phyloP scores from a whole-genome alignment of 1,140 invertebrate species.

The Zaprionus kolodkinae region DNA sequence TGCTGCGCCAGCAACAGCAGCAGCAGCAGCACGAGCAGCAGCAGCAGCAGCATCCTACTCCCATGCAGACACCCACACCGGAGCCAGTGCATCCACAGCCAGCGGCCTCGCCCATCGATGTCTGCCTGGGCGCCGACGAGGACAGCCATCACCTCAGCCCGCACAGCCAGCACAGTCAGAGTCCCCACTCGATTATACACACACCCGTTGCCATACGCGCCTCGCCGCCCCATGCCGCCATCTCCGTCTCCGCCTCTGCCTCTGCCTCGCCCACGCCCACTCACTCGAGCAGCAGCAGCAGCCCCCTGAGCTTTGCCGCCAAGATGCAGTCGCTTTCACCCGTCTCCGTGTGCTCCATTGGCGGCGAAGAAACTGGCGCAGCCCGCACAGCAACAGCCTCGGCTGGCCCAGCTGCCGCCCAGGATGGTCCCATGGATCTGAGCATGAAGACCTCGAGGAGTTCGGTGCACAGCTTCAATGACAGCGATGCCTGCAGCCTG shows the following conservation, averaged over 20 bases:
- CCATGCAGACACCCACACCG: neutral
- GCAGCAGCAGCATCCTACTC: slow-evolving; percentile 11
- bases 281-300: slow-evolving; percentile 44
- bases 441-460: slow-evolving; percentile 87
- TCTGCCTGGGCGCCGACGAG: slow-evolving; percentile 58
- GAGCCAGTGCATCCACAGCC: slow-evolving; percentile 29
- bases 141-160: slow-evolving; percentile 47
- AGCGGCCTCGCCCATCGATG: slow-evolving; percentile 68
- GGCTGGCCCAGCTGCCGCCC: slow-evolving; percentile 63
- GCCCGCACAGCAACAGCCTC: slow-evolving; percentile 1
- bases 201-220: slow-evolving; percentile 79
- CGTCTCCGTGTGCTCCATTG: slow-evolving; percentile 78
- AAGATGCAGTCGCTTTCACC: slow-evolving; percentile 82
- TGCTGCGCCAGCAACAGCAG: slow-evolving; percentile 20
- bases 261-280: slow-evolving; percentile 22
- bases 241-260: slow-evolving; percentile 73
- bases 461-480: slow-evolving; percentile 76
- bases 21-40: slow-evolving; percentile 21
- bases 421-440: slow-evolving; percentile 91
- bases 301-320: slow-evolving; percentile 68
- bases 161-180: slow-evolving; percentile 37
- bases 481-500: slow-evolving; percentile 68
- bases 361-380: slow-evolving; percentile 64
- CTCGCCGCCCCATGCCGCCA: slow-evolving; percentile 73
- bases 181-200: slow-evolving; percentile 42